Base-by-base conservation (phyloP, 2,797 vertebrate genomes). In the Tamandua tetradactyla region DNA sequence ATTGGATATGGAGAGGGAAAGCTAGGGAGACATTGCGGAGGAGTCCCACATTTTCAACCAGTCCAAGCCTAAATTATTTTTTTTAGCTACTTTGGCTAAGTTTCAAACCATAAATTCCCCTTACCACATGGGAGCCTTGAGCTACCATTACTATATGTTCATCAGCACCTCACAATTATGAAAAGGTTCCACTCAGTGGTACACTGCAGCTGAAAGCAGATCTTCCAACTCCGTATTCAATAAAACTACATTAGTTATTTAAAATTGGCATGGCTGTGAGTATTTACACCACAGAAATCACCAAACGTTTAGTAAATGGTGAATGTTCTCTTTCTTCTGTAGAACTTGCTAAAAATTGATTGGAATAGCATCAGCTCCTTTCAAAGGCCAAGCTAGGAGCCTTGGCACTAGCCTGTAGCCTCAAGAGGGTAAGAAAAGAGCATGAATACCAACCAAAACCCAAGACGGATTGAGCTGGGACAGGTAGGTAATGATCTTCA, bases 61-160 rank as follows among this genome's bases (percentile, higher is more conserved):
- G n/a, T n/a, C n/a, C 35, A 80, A 69, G 32, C 69, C 35, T 49
- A 87, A 89, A 40, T 95, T 62, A 75, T 52, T 93, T 86, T 89
- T 87, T 27, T 14, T 27, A 11, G 87, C 42, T 89, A 11, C 35
- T 84, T 94, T 64, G n/a, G 27, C 5, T 30, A 30, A 57, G 10
- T 55, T 3, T 80, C 71, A 44, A 87, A 61, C 22, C 55, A 55
- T 66, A 94, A 47, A 79, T 83, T 88, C 12, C 91, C 30, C 40
- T 74, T 78, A n/a, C 68, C 35, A 30, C 37, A 79, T 40, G 49
- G 64, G 62, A 94, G 18, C 27, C 68, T 17, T 30, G 20, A 87
- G 20, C 7, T 59, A 18, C 7, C 18, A 15, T 20, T 66, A 27
- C 35, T 30, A 15, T 42, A 47, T 30, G 7, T 20, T 85, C 59